phyloP scores from a whole-genome alignment of 2,797 vertebrate species.

The Hirundo rustica region DNA sequence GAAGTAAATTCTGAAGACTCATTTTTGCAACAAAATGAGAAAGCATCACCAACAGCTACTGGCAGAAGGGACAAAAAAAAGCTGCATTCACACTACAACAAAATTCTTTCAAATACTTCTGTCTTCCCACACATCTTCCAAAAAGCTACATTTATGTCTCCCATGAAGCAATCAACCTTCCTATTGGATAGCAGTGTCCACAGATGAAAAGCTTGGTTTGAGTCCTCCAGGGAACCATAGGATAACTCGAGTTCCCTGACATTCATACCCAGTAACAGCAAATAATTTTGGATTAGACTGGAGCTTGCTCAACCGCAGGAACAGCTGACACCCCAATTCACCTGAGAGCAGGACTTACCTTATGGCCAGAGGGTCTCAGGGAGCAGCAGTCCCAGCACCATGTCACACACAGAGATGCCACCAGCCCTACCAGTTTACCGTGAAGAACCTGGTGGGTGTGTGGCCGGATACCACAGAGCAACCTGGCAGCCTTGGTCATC shows the following conservation, averaged over 20 bases:
- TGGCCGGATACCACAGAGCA: rapidly evolving
- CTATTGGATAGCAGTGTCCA: no score
- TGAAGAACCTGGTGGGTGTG: background rate
- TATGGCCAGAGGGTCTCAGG: background rate
- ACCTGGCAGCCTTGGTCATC: background rate
- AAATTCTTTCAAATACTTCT: background rate
- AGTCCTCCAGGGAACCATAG: background rate
- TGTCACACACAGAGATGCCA: background rate
- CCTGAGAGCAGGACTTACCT: background rate
- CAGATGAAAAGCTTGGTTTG: background rate
- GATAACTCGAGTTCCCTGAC: background rate
- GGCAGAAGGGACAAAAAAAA: background rate
- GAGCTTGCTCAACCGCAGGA: background rate
- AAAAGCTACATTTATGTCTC: background rate
- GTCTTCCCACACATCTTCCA: background rate
- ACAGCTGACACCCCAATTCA: background rate
- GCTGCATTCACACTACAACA: background rate
- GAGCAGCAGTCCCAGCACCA: background rate
- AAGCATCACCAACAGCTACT: background rate
- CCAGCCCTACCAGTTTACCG: rapidly evolving
- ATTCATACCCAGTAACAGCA: background rate
- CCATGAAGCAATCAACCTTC: background rate
- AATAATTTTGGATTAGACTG: background rate
- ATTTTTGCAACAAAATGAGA: background rate
- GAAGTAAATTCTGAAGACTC: background rate